Conservation (phyloP, 2,888 invertebrate species). For the Cataglyphis livida region DNA sequence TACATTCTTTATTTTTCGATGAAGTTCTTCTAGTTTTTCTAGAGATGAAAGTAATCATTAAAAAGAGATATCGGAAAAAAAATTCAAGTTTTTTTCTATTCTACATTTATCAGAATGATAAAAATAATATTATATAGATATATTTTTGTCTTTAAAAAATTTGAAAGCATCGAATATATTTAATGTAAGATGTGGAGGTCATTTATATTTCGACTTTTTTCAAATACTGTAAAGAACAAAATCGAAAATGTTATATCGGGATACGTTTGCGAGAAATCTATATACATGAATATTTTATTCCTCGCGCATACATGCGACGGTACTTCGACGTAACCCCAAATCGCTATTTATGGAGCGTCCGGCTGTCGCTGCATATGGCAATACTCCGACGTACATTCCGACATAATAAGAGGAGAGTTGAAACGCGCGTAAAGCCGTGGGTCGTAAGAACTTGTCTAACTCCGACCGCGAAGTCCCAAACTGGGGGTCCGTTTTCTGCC, state of each 20-base stretch:
- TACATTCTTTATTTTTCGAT: neutral
- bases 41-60: neutral
- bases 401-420: conserved; percentile 17
- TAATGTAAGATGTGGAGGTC: neutral
- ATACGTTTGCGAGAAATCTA: neutral
- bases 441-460: conserved; percentile 6
- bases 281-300: conserved; percentile 27
- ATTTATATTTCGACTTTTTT: neutral
- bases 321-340: conserved; percentile 36
- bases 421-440: conserved; percentile 2
- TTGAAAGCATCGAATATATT: neutral
- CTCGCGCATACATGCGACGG: neutral
- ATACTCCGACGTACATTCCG: conserved; percentile 5
- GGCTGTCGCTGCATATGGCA: conserved; percentile 23
- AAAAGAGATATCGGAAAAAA: too few relatives aligned
- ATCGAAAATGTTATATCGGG: neutral
- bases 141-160: neutral
- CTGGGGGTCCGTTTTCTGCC: neutral
- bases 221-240: neutral
- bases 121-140: neutral
- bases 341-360: conserved; percentile 46
- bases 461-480: conserved; percentile 17
- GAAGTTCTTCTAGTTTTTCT: neutral
- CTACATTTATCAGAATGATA: neutral
- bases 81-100: neutral